Conservation (phyloP, 2,797 vertebrate species). For the Numenius phaeopus region DNA sequence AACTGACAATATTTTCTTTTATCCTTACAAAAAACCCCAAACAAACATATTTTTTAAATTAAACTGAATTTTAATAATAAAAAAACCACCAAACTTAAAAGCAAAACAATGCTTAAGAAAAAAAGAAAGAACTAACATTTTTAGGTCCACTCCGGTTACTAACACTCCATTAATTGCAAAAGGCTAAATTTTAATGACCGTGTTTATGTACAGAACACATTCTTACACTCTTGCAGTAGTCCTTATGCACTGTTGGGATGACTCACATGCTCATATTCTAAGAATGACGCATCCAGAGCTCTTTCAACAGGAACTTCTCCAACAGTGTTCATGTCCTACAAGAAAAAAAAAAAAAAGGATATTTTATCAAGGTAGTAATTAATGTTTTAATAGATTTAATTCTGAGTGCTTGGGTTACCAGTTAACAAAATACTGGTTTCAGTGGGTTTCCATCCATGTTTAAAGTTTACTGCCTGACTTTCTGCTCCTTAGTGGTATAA, state of each 20-base stretch:
- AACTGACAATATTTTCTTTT: background rate
- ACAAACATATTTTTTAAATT: background rate
- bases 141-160: background rate
- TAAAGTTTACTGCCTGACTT: background rate
- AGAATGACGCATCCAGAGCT: conserved; percentile 70
- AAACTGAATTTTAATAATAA: background rate
- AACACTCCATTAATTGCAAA: background rate
- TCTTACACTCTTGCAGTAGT: background rate
- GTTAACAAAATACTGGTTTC: background rate
- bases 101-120: background rate
- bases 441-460: background rate
- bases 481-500: background rate
- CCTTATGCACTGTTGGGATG: conserved; percentile 56
- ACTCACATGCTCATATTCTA: conserved; percentile 69
- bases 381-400: background rate
- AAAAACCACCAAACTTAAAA: background rate
- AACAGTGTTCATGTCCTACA: conserved; percentile 71
- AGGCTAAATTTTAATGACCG: conserved; percentile 31
- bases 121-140: background rate
- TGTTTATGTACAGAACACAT: background rate
- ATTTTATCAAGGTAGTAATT: background rate
- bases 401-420: background rate
- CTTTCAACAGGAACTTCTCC: conserved; percentile 73
- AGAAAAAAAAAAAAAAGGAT: conserved; percentile 8
- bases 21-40: background rate